Conservation (phyloP, 2,797 vertebrate species). For the Micropoecilia bifurca region DNA sequence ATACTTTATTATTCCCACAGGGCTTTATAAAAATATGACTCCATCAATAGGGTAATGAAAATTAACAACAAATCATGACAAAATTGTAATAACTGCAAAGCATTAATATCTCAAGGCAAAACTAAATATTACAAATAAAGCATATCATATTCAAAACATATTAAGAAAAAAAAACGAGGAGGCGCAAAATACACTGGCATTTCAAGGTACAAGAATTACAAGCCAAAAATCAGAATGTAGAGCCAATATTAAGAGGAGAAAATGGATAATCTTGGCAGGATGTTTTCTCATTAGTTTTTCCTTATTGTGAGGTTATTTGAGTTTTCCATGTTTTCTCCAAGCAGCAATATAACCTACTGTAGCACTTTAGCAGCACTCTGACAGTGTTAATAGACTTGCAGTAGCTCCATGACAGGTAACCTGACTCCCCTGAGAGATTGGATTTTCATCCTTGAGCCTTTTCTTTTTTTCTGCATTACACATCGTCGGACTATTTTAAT, state of each 20-base stretch:
- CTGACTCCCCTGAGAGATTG: constrained; percentile 62
- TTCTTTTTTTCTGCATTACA: constrained; percentile 77
- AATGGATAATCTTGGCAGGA: background rate
- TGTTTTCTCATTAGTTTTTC: background rate
- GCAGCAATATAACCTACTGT: constrained; percentile 5
- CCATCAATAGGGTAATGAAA: background rate
- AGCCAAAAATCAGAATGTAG: background rate
- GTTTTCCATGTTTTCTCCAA: constrained; percentile 28
- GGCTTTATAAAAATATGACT: background rate
- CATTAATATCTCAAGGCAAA: background rate
- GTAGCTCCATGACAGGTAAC: constrained; percentile 76
- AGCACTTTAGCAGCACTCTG: constrained; percentile 37
- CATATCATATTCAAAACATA: background rate
- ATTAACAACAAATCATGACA: background rate
- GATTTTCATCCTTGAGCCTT: constrained; percentile 58
- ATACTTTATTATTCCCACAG: background rate
- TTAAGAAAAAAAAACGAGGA: background rate
- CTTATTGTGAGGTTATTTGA: background rate
- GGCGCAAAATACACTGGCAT: background rate
- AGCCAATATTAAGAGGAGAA: background rate
- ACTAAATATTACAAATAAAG: background rate
- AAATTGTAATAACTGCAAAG: background rate
- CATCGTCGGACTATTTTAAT: constrained; percentile 77
- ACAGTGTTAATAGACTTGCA: constrained; percentile 79
- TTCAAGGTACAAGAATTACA: background rate